Base-by-base conservation (phyloP, 2,797 vertebrate species). In the Zalophus californianus region DNA sequence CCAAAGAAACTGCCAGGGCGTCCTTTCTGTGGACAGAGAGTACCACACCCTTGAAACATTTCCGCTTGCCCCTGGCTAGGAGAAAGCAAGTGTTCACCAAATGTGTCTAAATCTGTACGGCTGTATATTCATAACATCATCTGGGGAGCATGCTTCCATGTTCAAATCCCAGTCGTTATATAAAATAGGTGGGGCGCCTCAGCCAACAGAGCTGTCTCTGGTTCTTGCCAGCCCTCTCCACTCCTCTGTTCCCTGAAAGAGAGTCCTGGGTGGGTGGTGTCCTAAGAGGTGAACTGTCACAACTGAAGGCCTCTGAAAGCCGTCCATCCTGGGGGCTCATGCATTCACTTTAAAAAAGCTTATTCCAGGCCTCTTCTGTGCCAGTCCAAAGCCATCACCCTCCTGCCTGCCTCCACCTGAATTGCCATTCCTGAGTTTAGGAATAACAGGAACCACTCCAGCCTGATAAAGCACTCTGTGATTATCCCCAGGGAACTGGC, bases 331-430 rank as follows among this genome's bases (percentile, higher is more conserved):
- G 1, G 54, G 1, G 25, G 38, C 84, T 41, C 58, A 15, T 2
- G 44, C 58, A 1, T 52, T 70, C 75, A 13, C 23, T 7, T 1
- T 1, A 78, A 82, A 60, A 23, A 68, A 41, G 52, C 82, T 10
- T 11, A 1, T 27, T 32, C 52, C 13, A 6, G 2, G 18, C 25
- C 18, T 6, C 0, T 23, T 8, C 0, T 0, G 0, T n/a, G 70
- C 52, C 77, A 58, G 56, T 13, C 6, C 3, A 1, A 16, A 14
- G 48, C 1, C n/a, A 7, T 6, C 3, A n/a, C 35, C n/a, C 77
- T 66, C n/a, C 84, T 0, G 18, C 54, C n/a, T 1, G 52, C 62
- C 66, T 23, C 29, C 0, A 32, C 44, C 50, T 6, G 8, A 5
- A 66, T 54, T 62, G 54, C 32, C 11, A 4, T 6, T 21, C 11